Evolutionary conservation across 2,797 vertebrate species (phyloP).

Genomic region (Rousettus madagascariensis): DNA sequence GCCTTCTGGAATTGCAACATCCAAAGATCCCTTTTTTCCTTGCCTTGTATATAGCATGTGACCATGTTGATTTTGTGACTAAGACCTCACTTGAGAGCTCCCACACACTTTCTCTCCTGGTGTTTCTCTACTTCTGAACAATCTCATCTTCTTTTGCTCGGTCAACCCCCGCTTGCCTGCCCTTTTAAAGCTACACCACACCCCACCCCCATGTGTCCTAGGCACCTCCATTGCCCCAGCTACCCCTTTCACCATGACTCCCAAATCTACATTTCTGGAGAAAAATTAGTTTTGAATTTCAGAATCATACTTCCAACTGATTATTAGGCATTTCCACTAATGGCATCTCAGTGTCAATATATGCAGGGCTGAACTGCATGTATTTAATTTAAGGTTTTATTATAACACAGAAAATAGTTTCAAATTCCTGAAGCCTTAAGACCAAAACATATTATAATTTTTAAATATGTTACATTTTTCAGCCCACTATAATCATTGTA

Average conservation of each 20-base stretch:
- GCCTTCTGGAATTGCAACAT: neutral
- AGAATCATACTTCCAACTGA: neutral
- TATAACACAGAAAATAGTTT: neutral
- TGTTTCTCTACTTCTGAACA: neutral
- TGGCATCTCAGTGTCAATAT: neutral
- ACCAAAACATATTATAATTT: neutral
- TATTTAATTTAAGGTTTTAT: neutral
- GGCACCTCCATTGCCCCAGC: neutral
- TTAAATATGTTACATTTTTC: neutral
- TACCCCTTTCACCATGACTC: neutral
- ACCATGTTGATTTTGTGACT: neutral
- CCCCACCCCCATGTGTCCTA: neutral
- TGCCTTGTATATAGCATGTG: too few species aligned
- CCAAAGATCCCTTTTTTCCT: neutral
- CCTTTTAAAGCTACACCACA: neutral
- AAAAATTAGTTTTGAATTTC: neutral
- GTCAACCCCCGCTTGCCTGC: neutral
- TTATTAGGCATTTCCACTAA: neutral
- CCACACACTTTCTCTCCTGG: neutral
- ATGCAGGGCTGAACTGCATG: neutral
- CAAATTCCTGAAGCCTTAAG: neutral
- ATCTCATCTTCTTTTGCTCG: neutral
- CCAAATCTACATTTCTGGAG: constrained; percentile 1
- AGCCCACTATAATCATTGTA: neutral
- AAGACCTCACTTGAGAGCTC: neutral